Percentiles rank a stretch among this genome's conserved stretches.
These are phyloP conservation scores for Lycocerus yunnanus DNA, from an alignment of 2,888 invertebrate species.

Conservation along the genomic window DNA sequence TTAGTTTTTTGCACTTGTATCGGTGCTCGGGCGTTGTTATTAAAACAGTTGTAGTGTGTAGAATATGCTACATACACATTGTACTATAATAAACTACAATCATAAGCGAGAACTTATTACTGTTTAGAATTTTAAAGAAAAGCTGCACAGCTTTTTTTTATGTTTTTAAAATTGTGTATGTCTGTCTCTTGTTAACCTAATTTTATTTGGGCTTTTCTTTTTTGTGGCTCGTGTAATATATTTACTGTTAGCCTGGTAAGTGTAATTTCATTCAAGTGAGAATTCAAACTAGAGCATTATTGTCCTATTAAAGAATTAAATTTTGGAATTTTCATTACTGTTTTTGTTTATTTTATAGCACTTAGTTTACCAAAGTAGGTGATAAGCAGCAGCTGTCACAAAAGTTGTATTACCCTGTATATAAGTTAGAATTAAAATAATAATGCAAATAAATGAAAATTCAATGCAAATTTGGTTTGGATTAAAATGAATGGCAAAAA, in stretches of 20 bases:
- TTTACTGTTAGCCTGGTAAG: constrained; percentile 47
- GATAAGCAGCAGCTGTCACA: not conserved
- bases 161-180: not conserved
- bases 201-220: not conserved
- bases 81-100: not conserved
- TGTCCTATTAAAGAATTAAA: not conserved
- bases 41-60: not conserved
- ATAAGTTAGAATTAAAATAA: not conserved
- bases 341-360: not conserved
- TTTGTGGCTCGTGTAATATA: constrained; percentile 41
- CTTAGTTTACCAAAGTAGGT: not conserved
- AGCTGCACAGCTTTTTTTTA: not conserved
- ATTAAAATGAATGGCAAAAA: not conserved
- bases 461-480: not conserved
- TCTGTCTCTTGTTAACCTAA: not conserved
- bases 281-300: not conserved
- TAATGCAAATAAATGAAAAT: not conserved
- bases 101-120: not conserved
- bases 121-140: not conserved
- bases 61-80: not conserved
- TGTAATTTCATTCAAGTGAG: constrained; percentile 42
- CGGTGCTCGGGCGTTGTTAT: constrained; percentile 19
- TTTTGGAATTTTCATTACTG: not conserved
- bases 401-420: not conserved
- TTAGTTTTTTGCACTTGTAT: not conserved